Evolutionary conservation across 2,797 vertebrate species (phyloP).

Genomic region (Tapera naevia): DNA sequence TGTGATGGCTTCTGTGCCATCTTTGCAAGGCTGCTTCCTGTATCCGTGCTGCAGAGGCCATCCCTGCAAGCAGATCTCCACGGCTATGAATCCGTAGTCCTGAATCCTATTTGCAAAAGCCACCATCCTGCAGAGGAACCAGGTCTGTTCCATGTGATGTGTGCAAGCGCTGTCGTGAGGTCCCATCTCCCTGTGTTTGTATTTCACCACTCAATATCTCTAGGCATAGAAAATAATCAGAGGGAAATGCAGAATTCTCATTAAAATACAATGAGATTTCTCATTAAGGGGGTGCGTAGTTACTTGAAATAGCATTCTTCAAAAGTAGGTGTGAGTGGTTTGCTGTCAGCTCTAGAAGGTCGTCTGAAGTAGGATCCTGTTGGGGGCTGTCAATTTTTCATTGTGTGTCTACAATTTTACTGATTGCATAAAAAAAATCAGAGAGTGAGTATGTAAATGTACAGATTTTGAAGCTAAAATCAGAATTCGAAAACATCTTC

Average conservation of each 20-base stretch:
- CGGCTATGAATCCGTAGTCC: not conserved
- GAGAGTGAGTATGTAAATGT: not conserved
- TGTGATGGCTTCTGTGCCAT: not conserved
- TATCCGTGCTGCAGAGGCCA: not conserved
- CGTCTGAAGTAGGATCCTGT: not conserved
- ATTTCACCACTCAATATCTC: not conserved
- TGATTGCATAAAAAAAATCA: not conserved
- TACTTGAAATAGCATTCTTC: not conserved
- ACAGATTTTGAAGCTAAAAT: not conserved
- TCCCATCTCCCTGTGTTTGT: constrained; percentile 3
- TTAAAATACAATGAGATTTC: not conserved
- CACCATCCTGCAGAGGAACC: not conserved
- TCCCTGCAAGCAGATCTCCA: not conserved
- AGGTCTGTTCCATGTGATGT: not conserved
- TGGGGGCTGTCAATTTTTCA: not conserved
- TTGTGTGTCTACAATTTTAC: not conserved
- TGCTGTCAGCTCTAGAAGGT: not conserved
- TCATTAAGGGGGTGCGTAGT: not conserved
- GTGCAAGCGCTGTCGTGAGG: not conserved
- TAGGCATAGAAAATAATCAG: not conserved
- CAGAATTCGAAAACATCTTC: not conserved
- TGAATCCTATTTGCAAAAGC: not conserved
- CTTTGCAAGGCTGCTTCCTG: not conserved
- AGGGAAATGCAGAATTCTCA: not conserved
- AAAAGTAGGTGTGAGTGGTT: not conserved